Evolutionary conservation across 2,888 invertebrate species (phyloP).

Genomic region (Acheta domesticus): DNA sequence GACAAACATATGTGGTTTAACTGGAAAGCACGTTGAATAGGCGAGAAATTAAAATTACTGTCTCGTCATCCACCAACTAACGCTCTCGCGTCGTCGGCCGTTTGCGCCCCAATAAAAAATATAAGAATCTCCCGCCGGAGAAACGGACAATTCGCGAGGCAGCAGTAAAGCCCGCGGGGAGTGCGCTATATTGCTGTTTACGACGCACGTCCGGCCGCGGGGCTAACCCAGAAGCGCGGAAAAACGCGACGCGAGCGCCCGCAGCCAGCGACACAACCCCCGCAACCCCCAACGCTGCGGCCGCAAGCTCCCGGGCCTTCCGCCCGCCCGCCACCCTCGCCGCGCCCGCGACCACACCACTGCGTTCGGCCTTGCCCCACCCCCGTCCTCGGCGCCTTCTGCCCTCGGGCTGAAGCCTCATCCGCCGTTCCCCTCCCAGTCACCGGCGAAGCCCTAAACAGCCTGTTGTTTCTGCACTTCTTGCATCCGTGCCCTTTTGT

Average conservation of each 20-base stretch:
- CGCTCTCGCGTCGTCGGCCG: background rate
- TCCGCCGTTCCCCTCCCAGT: too few relatives aligned
- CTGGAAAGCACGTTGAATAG: too few relatives aligned
- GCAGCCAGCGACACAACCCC: background rate
- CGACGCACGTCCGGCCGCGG: background rate
- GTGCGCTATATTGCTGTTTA: background rate
- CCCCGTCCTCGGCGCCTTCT: too few relatives aligned
- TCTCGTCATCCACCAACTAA: too few relatives aligned
- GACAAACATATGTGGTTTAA: too few relatives aligned
- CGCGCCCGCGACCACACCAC: background rate
- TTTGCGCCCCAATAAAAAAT: slow-evolving; percentile 1
- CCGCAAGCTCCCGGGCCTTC: background rate
- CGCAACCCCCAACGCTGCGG: background rate
- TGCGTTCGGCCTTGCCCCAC: background rate
- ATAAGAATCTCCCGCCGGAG: background rate
- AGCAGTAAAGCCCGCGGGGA: background rate
- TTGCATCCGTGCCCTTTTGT: too few relatives aligned
- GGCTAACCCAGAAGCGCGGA: background rate
- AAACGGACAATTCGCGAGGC: slow-evolving; percentile 5
- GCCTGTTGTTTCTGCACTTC: too few relatives aligned
- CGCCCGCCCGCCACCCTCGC: background rate
- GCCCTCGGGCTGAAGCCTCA: too few relatives aligned
- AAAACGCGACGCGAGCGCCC: background rate
- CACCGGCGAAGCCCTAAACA: too few relatives aligned
- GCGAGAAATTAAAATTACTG: too few relatives aligned